phyloP scores from a whole-genome alignment of 2,888 invertebrate genomes.

The Cosmopolites sordidus region DNA sequence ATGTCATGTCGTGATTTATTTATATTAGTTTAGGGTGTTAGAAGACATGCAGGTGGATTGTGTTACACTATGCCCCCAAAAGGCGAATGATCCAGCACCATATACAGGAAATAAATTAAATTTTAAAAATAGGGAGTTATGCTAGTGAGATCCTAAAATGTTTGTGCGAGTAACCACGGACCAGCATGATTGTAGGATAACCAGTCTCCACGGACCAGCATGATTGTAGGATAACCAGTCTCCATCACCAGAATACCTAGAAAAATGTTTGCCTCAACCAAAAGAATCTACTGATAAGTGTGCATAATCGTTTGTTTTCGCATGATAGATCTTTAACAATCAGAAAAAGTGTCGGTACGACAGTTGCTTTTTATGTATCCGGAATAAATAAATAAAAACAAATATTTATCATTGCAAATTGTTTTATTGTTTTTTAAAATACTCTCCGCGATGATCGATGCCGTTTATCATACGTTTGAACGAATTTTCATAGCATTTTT shows the following conservation, averaged over 20 bases:
- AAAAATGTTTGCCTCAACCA: slow-evolving; percentile 7
- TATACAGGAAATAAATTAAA: not conserved
- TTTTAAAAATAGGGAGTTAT: slow-evolving; percentile 25
- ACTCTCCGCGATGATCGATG: too few relatives aligned
- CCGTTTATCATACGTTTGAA: too few relatives aligned
- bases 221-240: slow-evolving; percentile 26
- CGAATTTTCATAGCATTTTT: too few relatives aligned
- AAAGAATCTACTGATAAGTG: slow-evolving; percentile 8
- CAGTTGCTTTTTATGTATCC: too few relatives aligned
- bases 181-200: slow-evolving; percentile 28
- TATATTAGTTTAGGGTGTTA: slow-evolving; percentile 15
- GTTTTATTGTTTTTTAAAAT: too few relatives aligned
- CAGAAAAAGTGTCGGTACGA: too few relatives aligned
- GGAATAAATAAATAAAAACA: too few relatives aligned
- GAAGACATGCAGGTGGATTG: not conserved
- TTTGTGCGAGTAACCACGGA: slow-evolving; percentile 15
- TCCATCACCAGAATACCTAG: slow-evolving; percentile 33
- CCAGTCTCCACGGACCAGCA: slow-evolving; percentile 25
- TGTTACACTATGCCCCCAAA: not conserved
- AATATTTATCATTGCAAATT: too few relatives aligned
- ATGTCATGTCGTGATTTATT: not conserved
- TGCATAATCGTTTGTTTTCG: too few relatives aligned
- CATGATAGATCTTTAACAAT: too few relatives aligned
- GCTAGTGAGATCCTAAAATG: slow-evolving; percentile 9
- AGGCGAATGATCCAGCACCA: not conserved